Percentiles rank a stretch among this genome's conserved stretches.
Conservation (phyloP, 1,140 invertebrate species). For the Ladona fulva region DNA sequence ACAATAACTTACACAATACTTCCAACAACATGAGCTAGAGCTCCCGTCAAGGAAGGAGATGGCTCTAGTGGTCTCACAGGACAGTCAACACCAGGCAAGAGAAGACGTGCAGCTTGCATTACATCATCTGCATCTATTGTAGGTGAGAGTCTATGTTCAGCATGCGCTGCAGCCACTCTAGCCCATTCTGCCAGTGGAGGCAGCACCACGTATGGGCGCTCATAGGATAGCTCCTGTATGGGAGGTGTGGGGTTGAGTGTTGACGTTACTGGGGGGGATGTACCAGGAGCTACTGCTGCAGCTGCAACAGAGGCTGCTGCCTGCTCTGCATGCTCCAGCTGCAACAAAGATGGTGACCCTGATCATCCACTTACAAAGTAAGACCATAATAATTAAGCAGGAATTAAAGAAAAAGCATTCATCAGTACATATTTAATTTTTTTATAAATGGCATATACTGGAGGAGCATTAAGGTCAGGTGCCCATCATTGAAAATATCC, state of each 20-base stretch:
- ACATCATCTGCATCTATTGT: slow-evolving; percentile 79
- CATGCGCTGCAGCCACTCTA: slow-evolving; percentile 68
- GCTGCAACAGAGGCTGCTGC: slow-evolving; percentile 22
- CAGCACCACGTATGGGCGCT: slow-evolving; percentile 74
- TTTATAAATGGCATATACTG: no score
- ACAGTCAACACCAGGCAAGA: slow-evolving; percentile 81
- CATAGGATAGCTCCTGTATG: slow-evolving; percentile 72
- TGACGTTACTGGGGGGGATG: background rate
- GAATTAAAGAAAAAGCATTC: no score
- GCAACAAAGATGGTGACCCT: slow-evolving; percentile 19
- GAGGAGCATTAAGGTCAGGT: no score
- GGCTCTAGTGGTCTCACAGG: slow-evolving; percentile 51
- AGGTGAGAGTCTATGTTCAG: slow-evolving; percentile 66
- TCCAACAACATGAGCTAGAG: no score
- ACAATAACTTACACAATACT: no score
- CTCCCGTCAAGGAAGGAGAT: background rate
- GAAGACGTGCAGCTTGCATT: slow-evolving; percentile 71
- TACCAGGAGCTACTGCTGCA: background rate
- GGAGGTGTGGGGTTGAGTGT: slow-evolving; percentile 30
- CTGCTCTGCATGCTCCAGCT: slow-evolving; percentile 53
- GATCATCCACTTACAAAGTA: no score
- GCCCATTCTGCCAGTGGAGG: slow-evolving; percentile 84
- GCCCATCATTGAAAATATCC: no score
- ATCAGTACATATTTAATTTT: no score
- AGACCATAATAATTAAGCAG: no score